Evolutionary conservation across 2,888 invertebrate species (phyloP).

Genomic region (Parelbella ahira): DNA sequence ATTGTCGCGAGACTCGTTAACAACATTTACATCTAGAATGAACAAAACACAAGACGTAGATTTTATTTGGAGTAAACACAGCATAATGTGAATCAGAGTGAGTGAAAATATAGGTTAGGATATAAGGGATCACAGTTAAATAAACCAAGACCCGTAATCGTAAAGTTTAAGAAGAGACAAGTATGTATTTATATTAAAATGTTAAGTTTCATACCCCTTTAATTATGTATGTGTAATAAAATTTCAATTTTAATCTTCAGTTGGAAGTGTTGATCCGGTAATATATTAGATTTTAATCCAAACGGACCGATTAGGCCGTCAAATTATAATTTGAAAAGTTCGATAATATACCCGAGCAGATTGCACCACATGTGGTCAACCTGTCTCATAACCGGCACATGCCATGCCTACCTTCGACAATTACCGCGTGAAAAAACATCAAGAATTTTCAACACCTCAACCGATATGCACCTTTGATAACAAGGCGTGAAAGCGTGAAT

Average conservation of each 20-base stretch:
- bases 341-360: constrained; percentile 68
- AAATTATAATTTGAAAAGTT: constrained; percentile 63
- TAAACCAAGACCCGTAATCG: too few relatives aligned
- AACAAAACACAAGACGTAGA: too few relatives aligned
- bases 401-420: constrained; percentile 72
- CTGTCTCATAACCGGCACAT: constrained; percentile 78
- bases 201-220: constrained; percentile 24
- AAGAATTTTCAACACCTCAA: constrained; percentile 36
- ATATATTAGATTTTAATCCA: constrained; percentile 60
- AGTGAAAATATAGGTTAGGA: too few relatives aligned
- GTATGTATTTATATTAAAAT: too few relatives aligned
- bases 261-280: constrained; percentile 36
- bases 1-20: too few relatives aligned
- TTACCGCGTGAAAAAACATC: constrained; percentile 61
- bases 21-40: too few relatives aligned
- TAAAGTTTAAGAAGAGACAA: too few relatives aligned
- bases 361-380: constrained; percentile 78
- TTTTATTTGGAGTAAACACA: too few relatives aligned
- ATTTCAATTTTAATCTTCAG: constrained; percentile 4
- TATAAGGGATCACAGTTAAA: too few relatives aligned
- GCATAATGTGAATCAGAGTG: too few relatives aligned
- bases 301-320: constrained; percentile 55
- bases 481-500: constrained; percentile 29
- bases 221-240: constrained; percentile 4
- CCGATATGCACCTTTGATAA: constrained; percentile 31